Evolutionary conservation across 2,797 vertebrate genomes (phyloP).

Genomic region (Pseudomugil gertrudae): DNA sequence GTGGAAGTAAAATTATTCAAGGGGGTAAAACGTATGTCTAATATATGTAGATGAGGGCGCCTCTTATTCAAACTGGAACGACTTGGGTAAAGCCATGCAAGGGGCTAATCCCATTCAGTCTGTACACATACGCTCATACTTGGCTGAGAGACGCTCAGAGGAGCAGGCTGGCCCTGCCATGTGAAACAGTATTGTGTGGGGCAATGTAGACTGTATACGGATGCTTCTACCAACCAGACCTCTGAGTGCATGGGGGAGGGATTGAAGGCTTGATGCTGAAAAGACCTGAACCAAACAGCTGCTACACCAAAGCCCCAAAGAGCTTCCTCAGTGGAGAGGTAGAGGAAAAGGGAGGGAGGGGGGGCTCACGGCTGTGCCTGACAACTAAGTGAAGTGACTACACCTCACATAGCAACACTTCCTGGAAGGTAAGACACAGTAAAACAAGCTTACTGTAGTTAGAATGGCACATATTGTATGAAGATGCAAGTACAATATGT

Average conservation of each 20-base stretch:
- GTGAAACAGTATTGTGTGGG: constrained; percentile 77
- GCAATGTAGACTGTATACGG: constrained; percentile 78
- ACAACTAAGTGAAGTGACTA: constrained; percentile 83
- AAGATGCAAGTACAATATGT: constrained; percentile 32
- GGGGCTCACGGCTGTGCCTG: constrained; percentile 71
- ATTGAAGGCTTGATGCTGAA: constrained; percentile 78
- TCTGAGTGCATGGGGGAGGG: constrained; percentile 70
- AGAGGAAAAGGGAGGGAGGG: constrained; percentile 38
- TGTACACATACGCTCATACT: constrained; percentile 64
- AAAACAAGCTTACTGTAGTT: constrained; percentile 55
- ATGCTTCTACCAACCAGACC: constrained; percentile 70
- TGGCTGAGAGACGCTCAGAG: constrained; percentile 66
- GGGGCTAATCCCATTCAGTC: constrained; percentile 79
- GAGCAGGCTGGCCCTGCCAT: constrained; percentile 68
- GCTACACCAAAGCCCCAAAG: constrained; percentile 78
- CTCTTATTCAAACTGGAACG: constrained; percentile 68
- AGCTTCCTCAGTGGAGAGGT: constrained; percentile 75
- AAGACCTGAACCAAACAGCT: constrained; percentile 82
- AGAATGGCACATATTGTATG: constrained; percentile 39
- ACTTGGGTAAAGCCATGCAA: constrained; percentile 75
- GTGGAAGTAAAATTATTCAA: constrained; percentile 41
- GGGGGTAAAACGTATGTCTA: constrained; percentile 53
- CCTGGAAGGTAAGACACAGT: constrained; percentile 63
- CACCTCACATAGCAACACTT: constrained; percentile 82
- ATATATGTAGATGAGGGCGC: constrained; percentile 70